phyloP scores from a whole-genome alignment of 92 coral and sea anemone species.

The Ricordea florida region DNA sequence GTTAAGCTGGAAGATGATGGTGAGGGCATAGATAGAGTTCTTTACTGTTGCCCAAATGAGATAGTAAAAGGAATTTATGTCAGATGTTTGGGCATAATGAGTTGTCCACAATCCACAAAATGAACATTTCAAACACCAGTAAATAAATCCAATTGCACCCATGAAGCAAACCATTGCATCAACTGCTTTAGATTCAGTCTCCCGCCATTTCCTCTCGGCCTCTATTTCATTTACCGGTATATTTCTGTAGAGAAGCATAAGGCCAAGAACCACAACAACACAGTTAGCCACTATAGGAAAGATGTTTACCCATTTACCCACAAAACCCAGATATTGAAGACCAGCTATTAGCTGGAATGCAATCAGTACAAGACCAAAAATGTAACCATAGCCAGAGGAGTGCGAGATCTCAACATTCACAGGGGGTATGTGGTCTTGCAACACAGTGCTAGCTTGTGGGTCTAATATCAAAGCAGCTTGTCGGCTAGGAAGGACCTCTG shows the following conservation, averaged over 20 bases:
- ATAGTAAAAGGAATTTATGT: constrained; percentile 14
- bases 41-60: constrained; percentile 72
- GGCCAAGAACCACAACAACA: constrained; percentile 67
- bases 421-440: background rate
- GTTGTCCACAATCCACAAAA: constrained; percentile 67
- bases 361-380: constrained; percentile 61
- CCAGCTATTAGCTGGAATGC: constrained; percentile 72
- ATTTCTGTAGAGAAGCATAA: constrained; percentile 52
- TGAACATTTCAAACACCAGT: constrained; percentile 72
- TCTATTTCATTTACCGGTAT: background rate
- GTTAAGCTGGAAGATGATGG: constrained; percentile 75
- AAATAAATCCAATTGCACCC: constrained; percentile 74
- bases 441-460: constrained; percentile 17
- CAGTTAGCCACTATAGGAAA: constrained; percentile 72
- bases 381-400: constrained; percentile 74
- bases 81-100: background rate
- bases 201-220: constrained; percentile 67
- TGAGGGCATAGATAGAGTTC: constrained; percentile 51
- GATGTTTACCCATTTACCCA: constrained; percentile 78
- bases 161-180: constrained; percentile 88
- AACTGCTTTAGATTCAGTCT: constrained; percentile 82
- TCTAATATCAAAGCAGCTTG: constrained; percentile 14
- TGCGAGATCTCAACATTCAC: constrained; percentile 69
- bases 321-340: constrained; percentile 74
- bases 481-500: constrained; percentile 52